phyloP scores from a whole-genome alignment of 2,113 vertebrate species.

The Hyaena hyaena region DNA sequence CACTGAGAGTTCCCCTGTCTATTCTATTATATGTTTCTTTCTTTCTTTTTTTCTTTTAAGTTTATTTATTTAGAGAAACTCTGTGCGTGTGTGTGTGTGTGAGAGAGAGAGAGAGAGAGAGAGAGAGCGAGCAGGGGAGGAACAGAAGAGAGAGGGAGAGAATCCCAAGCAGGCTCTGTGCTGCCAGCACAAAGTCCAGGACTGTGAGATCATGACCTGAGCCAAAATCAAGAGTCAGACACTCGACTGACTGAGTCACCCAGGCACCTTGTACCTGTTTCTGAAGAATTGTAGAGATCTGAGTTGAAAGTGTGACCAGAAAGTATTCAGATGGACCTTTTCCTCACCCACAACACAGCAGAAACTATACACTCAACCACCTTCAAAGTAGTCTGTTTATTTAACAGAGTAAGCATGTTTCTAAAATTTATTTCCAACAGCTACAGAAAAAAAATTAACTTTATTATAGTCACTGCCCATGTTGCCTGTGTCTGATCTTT shows the following conservation, averaged over 20 bases:
- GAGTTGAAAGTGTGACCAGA: conserved; percentile 8
- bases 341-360: not conserved
- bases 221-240: no score
- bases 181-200: no score
- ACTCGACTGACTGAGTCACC: no score
- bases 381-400: not conserved
- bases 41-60: no score
- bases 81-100: no score
- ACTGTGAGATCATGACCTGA: no score
- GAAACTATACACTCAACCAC: not conserved
- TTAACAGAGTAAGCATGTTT: not conserved
- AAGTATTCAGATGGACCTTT: not conserved
- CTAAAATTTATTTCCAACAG: not conserved
- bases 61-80: no score
- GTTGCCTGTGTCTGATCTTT: not conserved
- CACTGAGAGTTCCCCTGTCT: not conserved
- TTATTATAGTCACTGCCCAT: not conserved
- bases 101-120: no score
- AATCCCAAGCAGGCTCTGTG: no score
- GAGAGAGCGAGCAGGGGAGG: no score
- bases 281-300: not conserved
- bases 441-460: not conserved
- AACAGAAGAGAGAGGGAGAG: no score
- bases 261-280: not conserved
- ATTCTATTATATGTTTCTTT: not conserved